Evolutionary conservation across 2,888 invertebrate genomes (phyloP).

Genomic region (Carabus problematicus): DNA sequence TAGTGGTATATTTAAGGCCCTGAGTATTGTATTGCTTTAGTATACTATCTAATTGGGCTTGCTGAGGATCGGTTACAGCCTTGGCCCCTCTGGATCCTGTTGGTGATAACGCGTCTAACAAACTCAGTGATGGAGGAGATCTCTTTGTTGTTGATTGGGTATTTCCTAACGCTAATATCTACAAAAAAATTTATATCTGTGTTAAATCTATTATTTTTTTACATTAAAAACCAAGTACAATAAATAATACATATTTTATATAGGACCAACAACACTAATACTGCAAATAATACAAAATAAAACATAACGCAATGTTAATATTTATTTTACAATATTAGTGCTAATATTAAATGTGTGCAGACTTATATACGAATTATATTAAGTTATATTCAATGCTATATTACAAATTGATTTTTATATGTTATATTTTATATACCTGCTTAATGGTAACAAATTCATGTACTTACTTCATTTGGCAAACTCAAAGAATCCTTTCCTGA

Average conservation of each 20-base stretch:
- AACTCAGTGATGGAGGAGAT: slow-evolving; percentile 42
- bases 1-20: slow-evolving; percentile 46
- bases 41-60: slow-evolving; percentile 51
- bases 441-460: no score
- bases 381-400: no score
- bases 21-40: slow-evolving; percentile 54
- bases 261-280: no score
- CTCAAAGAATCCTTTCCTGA: slow-evolving; percentile 1
- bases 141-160: slow-evolving; percentile 43
- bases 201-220: background rate
- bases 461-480: no score
- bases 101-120: slow-evolving; percentile 16
- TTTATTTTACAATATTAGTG: slow-evolving; percentile 23
- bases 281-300: slow-evolving; percentile 1
- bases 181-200: background rate
- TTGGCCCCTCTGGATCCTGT: background rate
- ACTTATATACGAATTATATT: no score
- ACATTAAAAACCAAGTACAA: background rate
- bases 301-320: no score
- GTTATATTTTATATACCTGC: no score
- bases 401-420: no score
- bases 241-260: no score
- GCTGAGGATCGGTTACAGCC: slow-evolving; percentile 16
- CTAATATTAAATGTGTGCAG: no score
- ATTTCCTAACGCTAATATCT: slow-evolving; percentile 2